These are phyloP conservation scores for Hipposideros larvatus DNA, from an alignment of 2,797 vertebrate species.

Conservation along the genomic window DNA sequence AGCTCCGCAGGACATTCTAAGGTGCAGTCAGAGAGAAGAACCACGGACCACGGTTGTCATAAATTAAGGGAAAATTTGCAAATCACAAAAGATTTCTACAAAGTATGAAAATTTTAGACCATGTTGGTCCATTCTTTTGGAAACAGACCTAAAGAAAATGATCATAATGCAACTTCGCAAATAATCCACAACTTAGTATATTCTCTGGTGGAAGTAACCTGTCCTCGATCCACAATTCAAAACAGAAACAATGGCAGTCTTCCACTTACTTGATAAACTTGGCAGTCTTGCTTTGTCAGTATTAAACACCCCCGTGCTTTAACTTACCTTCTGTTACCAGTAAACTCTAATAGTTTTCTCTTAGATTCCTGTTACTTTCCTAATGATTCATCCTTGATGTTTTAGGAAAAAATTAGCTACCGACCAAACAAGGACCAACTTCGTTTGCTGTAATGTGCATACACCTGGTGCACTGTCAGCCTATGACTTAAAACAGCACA, in stretches of 20 bases:
- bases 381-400: background rate
- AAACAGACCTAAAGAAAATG: background rate
- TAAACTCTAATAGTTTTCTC: background rate
- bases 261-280: background rate
- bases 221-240: background rate
- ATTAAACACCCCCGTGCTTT: background rate
- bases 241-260: background rate
- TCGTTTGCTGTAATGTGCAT: background rate
- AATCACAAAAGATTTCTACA: conserved; percentile 17
- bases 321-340: background rate
- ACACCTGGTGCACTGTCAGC: background rate
- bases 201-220: background rate
- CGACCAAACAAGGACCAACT: background rate
- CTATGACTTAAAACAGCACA: background rate
- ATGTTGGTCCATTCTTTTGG: background rate
- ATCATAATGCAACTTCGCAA: background rate
- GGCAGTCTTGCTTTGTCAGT: background rate
- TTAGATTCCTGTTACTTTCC: conserved; percentile 11
- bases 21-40: background rate
- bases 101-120: background rate
- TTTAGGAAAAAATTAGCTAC: background rate
- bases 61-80: background rate
- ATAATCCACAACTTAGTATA: background rate
- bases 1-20: background rate
- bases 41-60: background rate